Evolutionary conservation across 2,888 invertebrate species (phyloP).

Genomic region (Callimorpha dominula): DNA sequence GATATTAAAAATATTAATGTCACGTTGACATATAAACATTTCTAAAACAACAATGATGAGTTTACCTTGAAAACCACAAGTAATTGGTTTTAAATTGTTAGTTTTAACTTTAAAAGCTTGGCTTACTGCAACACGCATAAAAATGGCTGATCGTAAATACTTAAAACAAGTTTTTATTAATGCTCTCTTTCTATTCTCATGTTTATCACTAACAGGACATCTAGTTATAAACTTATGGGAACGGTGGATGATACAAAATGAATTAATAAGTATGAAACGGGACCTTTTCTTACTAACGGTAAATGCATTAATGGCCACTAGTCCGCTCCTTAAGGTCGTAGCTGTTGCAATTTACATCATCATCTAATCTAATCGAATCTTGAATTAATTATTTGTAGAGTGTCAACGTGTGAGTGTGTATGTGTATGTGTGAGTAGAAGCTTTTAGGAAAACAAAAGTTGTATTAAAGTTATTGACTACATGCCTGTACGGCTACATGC

Average conservation of each 20-base stretch:
- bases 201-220: constrained; percentile 67
- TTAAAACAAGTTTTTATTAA: constrained; percentile 61
- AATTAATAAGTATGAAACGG: constrained; percentile 66
- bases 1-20: neutral
- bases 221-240: constrained; percentile 72
- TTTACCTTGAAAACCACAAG: neutral
- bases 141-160: constrained; percentile 27
- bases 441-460: too few relatives aligned
- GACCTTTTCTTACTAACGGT: constrained; percentile 50
- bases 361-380: too few relatives aligned
- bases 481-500: too few relatives aligned
- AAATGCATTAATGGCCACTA: neutral
- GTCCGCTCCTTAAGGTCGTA: too few relatives aligned
- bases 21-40: neutral
- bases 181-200: constrained; percentile 61
- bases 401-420: too few relatives aligned
- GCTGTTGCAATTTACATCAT: too few relatives aligned
- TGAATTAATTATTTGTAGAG: too few relatives aligned
- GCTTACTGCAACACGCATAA: neutral
- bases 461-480: too few relatives aligned
- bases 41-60: too few relatives aligned
- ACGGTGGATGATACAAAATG: constrained; percentile 63
- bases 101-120: neutral
- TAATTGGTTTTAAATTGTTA: neutral
- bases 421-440: too few relatives aligned